phyloP scores from a whole-genome alignment of 2,888 invertebrate species.

The Dyspetes luteomarginatus region DNA sequence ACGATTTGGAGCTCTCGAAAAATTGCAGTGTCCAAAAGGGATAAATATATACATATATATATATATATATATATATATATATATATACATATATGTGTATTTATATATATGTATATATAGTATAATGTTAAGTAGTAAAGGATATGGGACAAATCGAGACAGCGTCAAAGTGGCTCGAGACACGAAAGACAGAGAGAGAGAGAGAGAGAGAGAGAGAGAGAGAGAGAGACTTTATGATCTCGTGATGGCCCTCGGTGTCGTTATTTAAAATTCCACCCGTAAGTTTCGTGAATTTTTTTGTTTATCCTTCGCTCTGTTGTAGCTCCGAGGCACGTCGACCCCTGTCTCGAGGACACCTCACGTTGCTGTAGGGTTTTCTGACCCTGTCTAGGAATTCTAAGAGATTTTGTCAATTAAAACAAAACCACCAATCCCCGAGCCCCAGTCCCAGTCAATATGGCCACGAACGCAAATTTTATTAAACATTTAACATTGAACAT shows the following conservation, averaged over 20 bases:
- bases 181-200: no score
- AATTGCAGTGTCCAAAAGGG: no score
- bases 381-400: slow-evolving; percentile 45
- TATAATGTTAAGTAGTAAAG: background rate
- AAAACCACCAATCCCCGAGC: no score
- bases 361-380: slow-evolving; percentile 25
- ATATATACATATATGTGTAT: no score
- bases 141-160: slow-evolving; percentile 10
- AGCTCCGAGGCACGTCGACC: slow-evolving; percentile 44
- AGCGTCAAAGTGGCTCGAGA: slow-evolving; percentile 57
- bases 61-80: no score
- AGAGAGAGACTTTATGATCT: slow-evolving; percentile 54
- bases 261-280: slow-evolving; percentile 65
- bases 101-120: no score
- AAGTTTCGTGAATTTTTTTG: slow-evolving; percentile 10
- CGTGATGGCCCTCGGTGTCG: slow-evolving; percentile 73
- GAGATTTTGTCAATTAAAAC: background rate
- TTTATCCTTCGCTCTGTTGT: background rate
- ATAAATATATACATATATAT: no score
- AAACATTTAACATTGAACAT: no score
- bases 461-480: no score
- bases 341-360: background rate
- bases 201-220: no score
- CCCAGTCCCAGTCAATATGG: no score
- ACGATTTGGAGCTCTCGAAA: no score